Evolutionary conservation across 2,113 vertebrate species (phyloP).

Genomic region (Paratilapia polleni): DNA sequence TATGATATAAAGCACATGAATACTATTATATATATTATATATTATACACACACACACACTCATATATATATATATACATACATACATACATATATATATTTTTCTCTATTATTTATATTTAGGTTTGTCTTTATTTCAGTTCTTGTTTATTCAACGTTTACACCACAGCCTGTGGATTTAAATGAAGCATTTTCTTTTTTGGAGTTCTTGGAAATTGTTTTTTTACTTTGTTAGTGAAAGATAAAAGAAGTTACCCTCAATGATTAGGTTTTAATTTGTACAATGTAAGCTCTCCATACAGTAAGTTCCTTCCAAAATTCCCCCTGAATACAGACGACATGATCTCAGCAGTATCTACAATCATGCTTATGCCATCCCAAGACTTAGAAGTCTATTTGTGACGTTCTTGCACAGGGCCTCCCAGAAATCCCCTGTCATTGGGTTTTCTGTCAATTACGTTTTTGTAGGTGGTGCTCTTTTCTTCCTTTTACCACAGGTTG

Average conservation of each 20-base stretch:
- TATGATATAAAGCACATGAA: neutral
- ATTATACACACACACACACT: too few species aligned
- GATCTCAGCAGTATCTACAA: neutral
- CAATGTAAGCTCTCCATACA: neutral
- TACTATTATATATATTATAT: too few species aligned
- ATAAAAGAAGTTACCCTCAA: neutral
- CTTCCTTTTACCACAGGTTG: neutral
- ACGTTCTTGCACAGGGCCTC: neutral
- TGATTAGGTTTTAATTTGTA: neutral
- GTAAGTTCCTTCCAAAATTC: neutral
- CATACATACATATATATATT: too few species aligned
- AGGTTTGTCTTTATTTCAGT: too few species aligned
- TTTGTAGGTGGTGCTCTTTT: neutral
- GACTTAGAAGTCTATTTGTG: neutral
- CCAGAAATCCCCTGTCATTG: neutral
- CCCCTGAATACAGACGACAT: constrained; percentile 4
- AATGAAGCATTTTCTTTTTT: too few species aligned
- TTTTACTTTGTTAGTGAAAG: neutral
- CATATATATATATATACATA: too few species aligned
- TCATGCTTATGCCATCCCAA: neutral
- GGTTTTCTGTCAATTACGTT: neutral
- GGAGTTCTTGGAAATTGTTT: neutral
- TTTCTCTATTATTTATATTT: too few species aligned
- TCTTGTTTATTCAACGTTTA: too few species aligned
- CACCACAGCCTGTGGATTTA: too few species aligned